Evolutionary conservation across 1,140 invertebrate species (phyloP).

Genomic region (Chlorops oryzae): DNA sequence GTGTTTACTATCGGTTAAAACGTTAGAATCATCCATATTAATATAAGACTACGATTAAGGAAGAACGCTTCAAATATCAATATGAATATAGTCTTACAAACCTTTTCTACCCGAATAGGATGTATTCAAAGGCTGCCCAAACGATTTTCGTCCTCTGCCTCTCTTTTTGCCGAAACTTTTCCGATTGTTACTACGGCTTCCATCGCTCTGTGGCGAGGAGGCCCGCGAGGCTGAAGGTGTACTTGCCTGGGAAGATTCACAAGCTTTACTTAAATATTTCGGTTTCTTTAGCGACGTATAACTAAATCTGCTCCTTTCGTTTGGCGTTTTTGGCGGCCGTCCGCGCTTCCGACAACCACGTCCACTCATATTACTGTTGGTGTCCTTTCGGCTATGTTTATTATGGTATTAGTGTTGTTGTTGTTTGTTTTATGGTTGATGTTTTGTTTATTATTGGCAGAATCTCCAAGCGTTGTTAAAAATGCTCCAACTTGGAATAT

Average conservation of each 20-base stretch:
- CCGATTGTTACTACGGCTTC: conserved; percentile 54
- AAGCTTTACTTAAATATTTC: conserved; percentile 76
- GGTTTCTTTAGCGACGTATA: conserved; percentile 86
- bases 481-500: neutral
- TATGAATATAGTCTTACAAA: neutral
- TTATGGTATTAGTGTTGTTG: conserved; percentile 4
- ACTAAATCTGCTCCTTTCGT: conserved; percentile 77
- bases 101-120: conserved; percentile 55
- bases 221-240: conserved; percentile 71
- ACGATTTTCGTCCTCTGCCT: conserved; percentile 51
- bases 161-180: conserved; percentile 48
- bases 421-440: neutral
- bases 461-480: neutral
- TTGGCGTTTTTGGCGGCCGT: conserved; percentile 80
- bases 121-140: conserved; percentile 35
- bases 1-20: no score
- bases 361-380: conserved; percentile 48
- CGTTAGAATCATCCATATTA: no score
- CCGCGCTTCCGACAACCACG: conserved; percentile 75
- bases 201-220: conserved; percentile 67
- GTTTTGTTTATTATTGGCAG: neutral
- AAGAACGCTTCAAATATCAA: no score
- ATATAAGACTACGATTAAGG: no score
- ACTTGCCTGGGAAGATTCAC: conserved; percentile 56
- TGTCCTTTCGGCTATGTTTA: neutral